phyloP scores from a whole-genome alignment of 37 sponge, comb jelly and placozoan species.

The Ianthella basta region DNA sequence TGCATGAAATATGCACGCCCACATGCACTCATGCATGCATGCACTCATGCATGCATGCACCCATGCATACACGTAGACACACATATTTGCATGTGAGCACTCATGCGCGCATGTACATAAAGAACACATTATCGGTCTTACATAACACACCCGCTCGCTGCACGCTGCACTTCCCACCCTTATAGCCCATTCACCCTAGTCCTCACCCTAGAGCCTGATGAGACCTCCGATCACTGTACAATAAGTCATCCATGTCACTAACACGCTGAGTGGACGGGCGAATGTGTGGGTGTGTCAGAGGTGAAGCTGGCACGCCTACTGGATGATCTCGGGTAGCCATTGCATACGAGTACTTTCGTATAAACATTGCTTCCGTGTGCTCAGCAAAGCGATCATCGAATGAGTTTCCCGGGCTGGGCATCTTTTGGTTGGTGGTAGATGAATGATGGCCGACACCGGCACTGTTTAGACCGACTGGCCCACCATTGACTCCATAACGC shows the following conservation, averaged over 20 bases:
- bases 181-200: background rate
- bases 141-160: no score
- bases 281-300: conserved; percentile 9
- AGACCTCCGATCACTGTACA: no score
- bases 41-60: conserved; percentile 2
- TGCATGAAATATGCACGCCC: background rate
- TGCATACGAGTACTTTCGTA: background rate
- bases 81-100: no score
- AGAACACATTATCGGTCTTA: no score
- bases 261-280: background rate
- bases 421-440: background rate
- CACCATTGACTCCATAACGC: no score
- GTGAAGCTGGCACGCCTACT: background rate
- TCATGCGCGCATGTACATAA: no score
- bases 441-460: background rate
- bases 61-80: conserved; percentile 2
- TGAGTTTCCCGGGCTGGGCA: background rate
- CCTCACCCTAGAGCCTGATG: no score
- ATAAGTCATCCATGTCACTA: conserved; percentile 5
- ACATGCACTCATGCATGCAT: background rate
- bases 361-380: background rate
- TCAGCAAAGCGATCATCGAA: background rate
- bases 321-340: conserved; percentile 1
- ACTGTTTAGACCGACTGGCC: no score
- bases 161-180: background rate